Percentiles rank a stretch among this genome's conserved stretches.
Evolutionary conservation across 2,888 invertebrate species (phyloP).

Genomic region (Hyposoter dolosus): DNA sequence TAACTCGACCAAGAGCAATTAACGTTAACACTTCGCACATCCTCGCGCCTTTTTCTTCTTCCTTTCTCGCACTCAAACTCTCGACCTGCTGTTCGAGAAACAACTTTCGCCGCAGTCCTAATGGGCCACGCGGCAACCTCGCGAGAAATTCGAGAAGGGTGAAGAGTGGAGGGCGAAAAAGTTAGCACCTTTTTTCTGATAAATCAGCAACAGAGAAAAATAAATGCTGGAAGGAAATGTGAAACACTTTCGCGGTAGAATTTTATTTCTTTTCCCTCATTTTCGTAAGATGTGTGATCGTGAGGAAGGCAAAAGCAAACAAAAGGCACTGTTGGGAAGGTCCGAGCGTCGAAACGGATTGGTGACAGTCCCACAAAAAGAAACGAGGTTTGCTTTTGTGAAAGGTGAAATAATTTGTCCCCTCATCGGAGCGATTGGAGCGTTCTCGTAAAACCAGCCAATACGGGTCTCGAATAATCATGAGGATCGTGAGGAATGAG

Average conservation of each 20-base stretch:
- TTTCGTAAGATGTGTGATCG: background rate
- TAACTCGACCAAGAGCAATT: slow-evolving; percentile 61
- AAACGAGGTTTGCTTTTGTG: background rate
- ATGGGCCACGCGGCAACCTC: slow-evolving; percentile 45
- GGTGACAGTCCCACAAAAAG: background rate
- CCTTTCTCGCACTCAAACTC: slow-evolving; percentile 3
- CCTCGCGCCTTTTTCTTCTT: slow-evolving; percentile 27
- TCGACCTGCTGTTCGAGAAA: slow-evolving; percentile 45
- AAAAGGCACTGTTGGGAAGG: background rate
- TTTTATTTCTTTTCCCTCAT: background rate
- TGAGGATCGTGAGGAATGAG: background rate
- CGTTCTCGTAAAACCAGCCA: background rate
- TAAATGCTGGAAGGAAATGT: slow-evolving; percentile 10
- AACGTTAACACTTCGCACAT: slow-evolving; percentile 58
- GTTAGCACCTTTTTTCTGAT: slow-evolving; percentile 47
- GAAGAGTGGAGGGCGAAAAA: slow-evolving; percentile 13
- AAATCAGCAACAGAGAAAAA: slow-evolving; percentile 49
- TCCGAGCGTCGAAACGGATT: background rate
- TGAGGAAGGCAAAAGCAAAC: background rate
- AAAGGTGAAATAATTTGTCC: background rate
- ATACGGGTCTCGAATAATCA: background rate
- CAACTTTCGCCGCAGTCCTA: slow-evolving; percentile 48
- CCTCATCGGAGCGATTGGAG: background rate
- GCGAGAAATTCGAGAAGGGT: slow-evolving; percentile 5
- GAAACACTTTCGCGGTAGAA: background rate